Percentiles rank a stretch among this genome's conserved stretches.
Evolutionary conservation across 2,888 invertebrate species (phyloP).

Genomic region (Rutpela maculata): DNA sequence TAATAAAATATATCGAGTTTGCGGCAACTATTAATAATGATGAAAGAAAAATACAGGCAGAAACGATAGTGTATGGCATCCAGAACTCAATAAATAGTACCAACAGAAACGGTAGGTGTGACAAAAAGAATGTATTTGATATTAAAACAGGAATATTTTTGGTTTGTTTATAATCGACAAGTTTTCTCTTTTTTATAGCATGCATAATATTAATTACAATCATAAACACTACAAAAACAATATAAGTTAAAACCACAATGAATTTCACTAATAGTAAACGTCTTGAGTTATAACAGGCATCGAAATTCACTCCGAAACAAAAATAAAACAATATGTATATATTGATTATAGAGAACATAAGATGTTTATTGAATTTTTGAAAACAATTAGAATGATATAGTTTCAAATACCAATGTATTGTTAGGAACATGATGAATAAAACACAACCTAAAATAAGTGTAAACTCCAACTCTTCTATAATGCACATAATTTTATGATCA

Average conservation of each 20-base stretch:
- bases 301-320: constrained; percentile 27
- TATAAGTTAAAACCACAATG: no score
- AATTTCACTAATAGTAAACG: no score
- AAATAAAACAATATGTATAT: constrained; percentile 33
- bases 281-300: not conserved
- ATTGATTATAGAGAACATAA: constrained; percentile 17
- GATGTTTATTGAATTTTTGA: constrained; percentile 37
- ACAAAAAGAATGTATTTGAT: constrained; percentile 35
- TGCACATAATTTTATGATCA: no score
- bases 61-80: not conserved
- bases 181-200: constrained; percentile 39
- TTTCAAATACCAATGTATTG: constrained; percentile 42
- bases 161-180: constrained; percentile 18
- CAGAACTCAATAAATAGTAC: not conserved
- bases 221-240: constrained; percentile 36
- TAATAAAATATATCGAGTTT: not conserved
- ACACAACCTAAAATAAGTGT: constrained; percentile 24
- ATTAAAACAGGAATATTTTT: constrained; percentile 40
- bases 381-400: not conserved
- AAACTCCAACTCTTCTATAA: constrained; percentile 13
- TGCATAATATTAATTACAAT: constrained; percentile 29
- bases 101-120: constrained; percentile 2
- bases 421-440: constrained; percentile 23
- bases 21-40: not conserved
- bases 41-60: not conserved